Base-by-base conservation (phyloP, 2,113 vertebrate species). In the Pachypanchax playfairii region DNA sequence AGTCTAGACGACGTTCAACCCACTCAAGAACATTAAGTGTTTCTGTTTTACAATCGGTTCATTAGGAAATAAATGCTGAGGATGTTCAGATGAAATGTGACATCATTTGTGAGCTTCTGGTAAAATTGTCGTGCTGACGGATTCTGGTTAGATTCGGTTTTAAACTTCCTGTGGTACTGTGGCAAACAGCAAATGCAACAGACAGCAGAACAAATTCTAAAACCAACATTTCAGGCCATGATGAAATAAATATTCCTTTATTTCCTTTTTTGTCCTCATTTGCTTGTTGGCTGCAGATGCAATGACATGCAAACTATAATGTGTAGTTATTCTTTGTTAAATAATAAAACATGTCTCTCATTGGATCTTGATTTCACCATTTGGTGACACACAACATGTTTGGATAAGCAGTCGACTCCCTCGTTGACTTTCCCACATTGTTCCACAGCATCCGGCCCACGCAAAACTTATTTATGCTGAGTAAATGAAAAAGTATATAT, bases 391-490 rank as follows among this genome's bases (percentile, higher is more conserved):
- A 18, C 20, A 29, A 10, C 22, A n/a, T 52, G 43, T 25, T 48
- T 43, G 51, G 20, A 51, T 24, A 42, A 11, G n/a, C n/a, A n/a
- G n/a, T n/a, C n/a, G n/a, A n/a, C n/a, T n/a, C n/a, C 26, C 31
- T 35, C 24, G 14, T 12, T 11, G 43, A 36, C 38, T 51, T 17
- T 46, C 63, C 61, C 67, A 50, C 31, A 65, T 61, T 39, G 9
- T 21, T 62, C 12, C 28, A 47, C 46, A 64, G 51, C 8, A 14
- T 65, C 47, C 60, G 77, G 62, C 70, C 60, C 36, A 70, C 33
- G 47, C 73, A 70, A 26, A 49, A 67, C 65, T 54, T 74, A 52
- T 67, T 64, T 43, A 9, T 15, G 31, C 58, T 52, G 49, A 65
- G 43, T 25, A 22, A 39, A 74, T 48, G 6, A 25, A 25, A 54